Evolutionary conservation across 2,888 invertebrate genomes (phyloP).

Genomic region (Dasypogon diadema): DNA sequence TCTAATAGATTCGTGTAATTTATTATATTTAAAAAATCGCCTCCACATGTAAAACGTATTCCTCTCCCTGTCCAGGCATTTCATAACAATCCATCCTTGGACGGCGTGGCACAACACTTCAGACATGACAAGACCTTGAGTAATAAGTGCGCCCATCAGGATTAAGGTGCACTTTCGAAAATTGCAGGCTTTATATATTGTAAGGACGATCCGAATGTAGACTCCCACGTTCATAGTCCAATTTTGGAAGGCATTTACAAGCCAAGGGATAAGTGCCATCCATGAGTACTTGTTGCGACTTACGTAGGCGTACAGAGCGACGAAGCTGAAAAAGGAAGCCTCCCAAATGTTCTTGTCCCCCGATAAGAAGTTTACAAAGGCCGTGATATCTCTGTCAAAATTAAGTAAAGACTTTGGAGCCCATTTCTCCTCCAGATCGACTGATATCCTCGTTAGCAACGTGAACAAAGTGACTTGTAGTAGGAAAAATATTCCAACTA

Average conservation of each 20-base stretch:
- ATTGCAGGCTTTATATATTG: slow-evolving; percentile 52
- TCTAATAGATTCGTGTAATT: slow-evolving; percentile 51
- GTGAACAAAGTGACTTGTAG: slow-evolving; percentile 14
- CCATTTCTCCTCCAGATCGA: slow-evolving; percentile 27
- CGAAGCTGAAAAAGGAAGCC: slow-evolving; percentile 3
- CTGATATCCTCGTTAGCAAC: slow-evolving; percentile 28
- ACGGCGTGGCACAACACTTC: slow-evolving; percentile 59
- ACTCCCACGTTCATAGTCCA: slow-evolving; percentile 58
- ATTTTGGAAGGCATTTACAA: slow-evolving; percentile 59
- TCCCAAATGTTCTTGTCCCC: slow-evolving; percentile 22
- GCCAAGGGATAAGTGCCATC: slow-evolving; percentile 60
- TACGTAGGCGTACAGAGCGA: slow-evolving; percentile 26
- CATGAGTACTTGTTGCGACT: slow-evolving; percentile 58
- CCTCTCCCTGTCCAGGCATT: slow-evolving; percentile 58
- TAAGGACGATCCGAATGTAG: slow-evolving; percentile 56
- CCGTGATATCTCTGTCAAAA: slow-evolving; percentile 20
- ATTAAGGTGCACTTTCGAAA: slow-evolving; percentile 4
- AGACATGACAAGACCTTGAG: slow-evolving; percentile 58
- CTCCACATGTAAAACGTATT: slow-evolving; percentile 57
- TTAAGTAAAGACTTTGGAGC: slow-evolving; percentile 1
- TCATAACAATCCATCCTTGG: slow-evolving; percentile 59
- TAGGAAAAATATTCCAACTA: slow-evolving; percentile 24
- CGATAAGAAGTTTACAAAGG: background rate
- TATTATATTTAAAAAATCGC: slow-evolving; percentile 55
- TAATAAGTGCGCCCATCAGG: slow-evolving; percentile 43